Conservation (phyloP, 2,888 invertebrate genomes). For the Drosophila cracens region DNA sequence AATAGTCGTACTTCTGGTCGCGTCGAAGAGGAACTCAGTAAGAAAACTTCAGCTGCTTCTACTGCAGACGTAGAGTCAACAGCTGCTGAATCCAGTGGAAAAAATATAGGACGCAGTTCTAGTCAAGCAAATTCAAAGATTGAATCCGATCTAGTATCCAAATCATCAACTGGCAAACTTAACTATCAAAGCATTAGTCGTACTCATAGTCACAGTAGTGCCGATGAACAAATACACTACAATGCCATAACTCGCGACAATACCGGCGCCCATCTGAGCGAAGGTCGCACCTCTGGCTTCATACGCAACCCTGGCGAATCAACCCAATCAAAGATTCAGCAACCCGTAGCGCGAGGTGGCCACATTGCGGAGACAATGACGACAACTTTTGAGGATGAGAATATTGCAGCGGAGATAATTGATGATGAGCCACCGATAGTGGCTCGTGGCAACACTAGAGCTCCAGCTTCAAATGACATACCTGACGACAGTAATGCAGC, state of each 20-base stretch:
- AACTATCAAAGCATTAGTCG: conserved; percentile 56
- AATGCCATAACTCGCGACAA: conserved; percentile 62
- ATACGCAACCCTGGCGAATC: conserved; percentile 43
- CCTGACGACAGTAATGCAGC: conserved; percentile 56
- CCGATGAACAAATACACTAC: conserved; percentile 60
- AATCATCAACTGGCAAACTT: conserved; percentile 14
- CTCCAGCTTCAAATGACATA: conserved; percentile 34
- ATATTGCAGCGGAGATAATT: conserved; percentile 59
- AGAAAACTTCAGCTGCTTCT: not conserved
- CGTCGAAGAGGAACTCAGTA: not conserved
- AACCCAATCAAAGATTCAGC: conserved; percentile 25
- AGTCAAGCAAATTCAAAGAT: not conserved
- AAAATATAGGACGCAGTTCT: not conserved
- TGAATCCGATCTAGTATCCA: not conserved
- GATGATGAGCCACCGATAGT: conserved; percentile 48
- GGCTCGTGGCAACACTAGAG: conserved; percentile 40
- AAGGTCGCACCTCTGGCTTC: conserved; percentile 61
- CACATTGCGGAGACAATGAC: conserved; percentile 39
- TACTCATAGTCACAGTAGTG: not conserved
- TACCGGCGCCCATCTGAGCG: conserved; percentile 54
- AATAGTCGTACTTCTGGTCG: not conserved
- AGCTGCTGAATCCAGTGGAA: not conserved
- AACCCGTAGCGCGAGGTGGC: conserved; percentile 59
- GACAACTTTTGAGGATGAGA: conserved; percentile 56
- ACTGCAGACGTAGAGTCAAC: not conserved